These are phyloP conservation scores for Emydocephalus ijimae DNA, from an alignment of 2,113 vertebrate species.

Conservation along the genomic window DNA sequence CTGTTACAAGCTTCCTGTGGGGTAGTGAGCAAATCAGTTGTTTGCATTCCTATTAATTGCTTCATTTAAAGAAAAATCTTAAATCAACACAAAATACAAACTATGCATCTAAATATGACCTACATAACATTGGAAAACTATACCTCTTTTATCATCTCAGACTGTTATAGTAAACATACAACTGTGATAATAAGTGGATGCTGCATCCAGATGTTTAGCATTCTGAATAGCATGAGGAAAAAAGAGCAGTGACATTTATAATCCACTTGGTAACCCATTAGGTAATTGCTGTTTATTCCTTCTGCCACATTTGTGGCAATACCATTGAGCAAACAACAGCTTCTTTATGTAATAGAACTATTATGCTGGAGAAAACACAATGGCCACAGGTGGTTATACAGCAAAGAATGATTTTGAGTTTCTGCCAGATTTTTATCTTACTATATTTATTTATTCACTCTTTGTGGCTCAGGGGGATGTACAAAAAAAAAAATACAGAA, in stretches of 20 bases:
- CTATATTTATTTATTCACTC: neutral
- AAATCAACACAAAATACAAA: neutral
- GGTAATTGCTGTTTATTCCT: slow-evolving; percentile 25
- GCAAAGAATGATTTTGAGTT: slow-evolving; percentile 26
- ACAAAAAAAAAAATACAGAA: neutral
- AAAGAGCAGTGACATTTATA: slow-evolving; percentile 2
- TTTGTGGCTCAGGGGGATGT: neutral
- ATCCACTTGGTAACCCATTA: slow-evolving; percentile 2
- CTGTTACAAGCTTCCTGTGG: neutral
- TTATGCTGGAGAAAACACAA: neutral
- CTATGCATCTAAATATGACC: neutral
- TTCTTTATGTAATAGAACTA: slow-evolving; percentile 21
- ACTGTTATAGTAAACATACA: neutral
- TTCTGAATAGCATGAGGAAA: neutral
- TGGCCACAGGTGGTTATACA: slow-evolving; percentile 12
- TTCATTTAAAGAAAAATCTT: neutral
- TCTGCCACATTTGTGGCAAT: slow-evolving; percentile 9
- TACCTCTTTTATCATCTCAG: neutral
- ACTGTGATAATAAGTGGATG: neutral
- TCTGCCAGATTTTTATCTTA: slow-evolving; percentile 1
- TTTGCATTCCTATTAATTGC: neutral
- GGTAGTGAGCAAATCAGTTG: neutral
- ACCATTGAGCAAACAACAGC: neutral
- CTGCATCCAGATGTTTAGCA: slow-evolving; percentile 5
- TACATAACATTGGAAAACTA: neutral